Percentiles rank a stretch among this genome's conserved stretches.
phyloP scores from a whole-genome alignment of 2,113 vertebrate genomes.

The Isichthys henryi region DNA sequence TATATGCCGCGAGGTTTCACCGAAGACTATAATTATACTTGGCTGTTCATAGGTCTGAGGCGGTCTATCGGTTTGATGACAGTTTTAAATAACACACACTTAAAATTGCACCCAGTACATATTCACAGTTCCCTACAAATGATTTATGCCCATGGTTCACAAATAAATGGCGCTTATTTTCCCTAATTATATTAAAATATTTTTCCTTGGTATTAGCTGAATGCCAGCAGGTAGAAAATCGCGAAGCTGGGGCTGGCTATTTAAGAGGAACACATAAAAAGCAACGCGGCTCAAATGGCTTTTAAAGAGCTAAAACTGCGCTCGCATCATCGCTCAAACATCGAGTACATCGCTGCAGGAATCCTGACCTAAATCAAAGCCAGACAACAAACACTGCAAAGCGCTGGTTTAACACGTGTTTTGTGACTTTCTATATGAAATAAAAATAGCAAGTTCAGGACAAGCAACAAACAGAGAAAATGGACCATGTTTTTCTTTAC shows the following conservation, averaged over 20 bases:
- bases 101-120: conserved; percentile 5
- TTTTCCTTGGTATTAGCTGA: background rate
- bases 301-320: background rate
- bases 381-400: background rate
- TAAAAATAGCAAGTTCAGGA: conserved; percentile 15
- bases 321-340: background rate
- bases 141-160: background rate
- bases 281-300: background rate
- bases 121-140: background rate
- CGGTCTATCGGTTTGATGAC: background rate
- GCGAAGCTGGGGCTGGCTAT: background rate
- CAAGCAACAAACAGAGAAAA: conserved; percentile 24
- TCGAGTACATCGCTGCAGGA: background rate
- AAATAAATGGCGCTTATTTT: background rate
- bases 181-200: conserved; percentile 5
- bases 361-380: background rate
- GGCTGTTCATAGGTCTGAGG: background rate
- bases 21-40: background rate
- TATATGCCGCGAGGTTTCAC: background rate
- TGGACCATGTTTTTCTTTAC: conserved; percentile 37
- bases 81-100: conserved; percentile 6
- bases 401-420: conserved; percentile 5
- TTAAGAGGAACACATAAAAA: background rate
- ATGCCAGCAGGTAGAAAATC: background rate
- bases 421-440: background rate